Base-by-base conservation (phyloP, 2,113 vertebrate genomes). In the Noctilio leporinus region DNA sequence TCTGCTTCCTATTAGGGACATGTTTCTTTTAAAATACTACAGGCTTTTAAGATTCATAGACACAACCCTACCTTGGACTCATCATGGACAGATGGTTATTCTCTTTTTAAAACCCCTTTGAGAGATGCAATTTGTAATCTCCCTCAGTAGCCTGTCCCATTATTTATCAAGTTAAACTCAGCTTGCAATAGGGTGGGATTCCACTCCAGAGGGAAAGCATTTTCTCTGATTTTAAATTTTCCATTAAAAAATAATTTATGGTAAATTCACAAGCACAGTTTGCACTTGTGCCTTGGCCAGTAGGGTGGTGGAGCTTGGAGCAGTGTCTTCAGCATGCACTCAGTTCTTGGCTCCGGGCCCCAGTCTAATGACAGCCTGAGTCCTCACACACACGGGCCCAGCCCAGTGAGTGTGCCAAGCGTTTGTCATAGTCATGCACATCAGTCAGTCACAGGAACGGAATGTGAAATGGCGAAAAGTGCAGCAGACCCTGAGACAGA, bases 401-500 rank as follows among this genome's bases (percentile, higher is more conserved):
- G 7, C 85, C 95, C 86, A 89, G 64, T 4, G 47, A 93, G 70
- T 81, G 51, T 97, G 96, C 96, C 97, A 97, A 97, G 94, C 11
- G 0, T 92, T 96, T 96, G 96, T 97, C 0, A 0, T 5, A 14
- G 95, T 95, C 97, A 85, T 65, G 69, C 96, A 92, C 86, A 95
- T 83, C 89, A 97, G 51, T 84, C 10, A 30, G 85, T 96, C 96
- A 85, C 81, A 64, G 38, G 92, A 97, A 98, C 7, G 62, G 93
- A 98, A 96, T 97, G 97, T 90, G 81, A 97, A 97, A 97, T 93
- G 3, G 89, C 97, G 86, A 55, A 78, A 82, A 93, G 78, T 35
- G 64, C 8, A 73, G 75, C 10, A 86, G 87, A 94, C 72, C 77
- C 93, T 70, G 85, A 89, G 55, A 57, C 72, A 86, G 64, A 95